Evolutionary conservation across 2,888 invertebrate species (phyloP), one percentile per base, ranked within the genome.

Genomic region (Chamaedrilus cognettii): DNA sequence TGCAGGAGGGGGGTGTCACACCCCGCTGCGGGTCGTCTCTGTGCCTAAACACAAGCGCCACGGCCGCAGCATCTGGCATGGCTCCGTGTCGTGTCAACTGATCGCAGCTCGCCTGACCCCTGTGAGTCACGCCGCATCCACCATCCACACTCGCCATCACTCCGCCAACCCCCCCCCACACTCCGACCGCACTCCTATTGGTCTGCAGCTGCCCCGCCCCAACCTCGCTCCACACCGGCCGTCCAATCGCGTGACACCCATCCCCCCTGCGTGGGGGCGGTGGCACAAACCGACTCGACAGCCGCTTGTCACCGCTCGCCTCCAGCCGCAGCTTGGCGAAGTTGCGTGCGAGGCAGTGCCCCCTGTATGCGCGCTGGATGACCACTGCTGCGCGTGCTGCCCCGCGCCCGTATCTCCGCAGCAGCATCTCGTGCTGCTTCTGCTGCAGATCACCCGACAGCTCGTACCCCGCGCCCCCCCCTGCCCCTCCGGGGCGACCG

Each of bases 341-440:
- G 85, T 96, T 96, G 86, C 94, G 96, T 78, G 93, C 87, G 84
- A 97, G 88, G 77, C 93, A 94, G 81, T 96, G 92, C 80, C 95
- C 89, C 73, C 98, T 88, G 84, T 95, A 99, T 68, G 97, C 97
- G 75, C 96, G 88, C 83, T 99, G 99, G 74, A 99, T 98, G 72
- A 92, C 93, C 71, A 94, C 88, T 33, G 98, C 98, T 2, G 99
- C 98, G 78, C 91, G 90, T 64, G 96, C 88, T 64, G 92, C 88
- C 56, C 82, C 79, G 28, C 97, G 97, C 51, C 97, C 98, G 88
- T 98, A 98, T 84, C 96, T 94, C 76, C 96, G 88, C 85, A 97
- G 97, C 80, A 98, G 86, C 86, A 96, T 90, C 87, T 96, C 95
- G 77, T 95, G 92, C 88, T 96, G 94, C 86, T 96, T 96, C 84